These are phyloP conservation scores for Podarcis raffonei DNA, from an alignment of 2,113 vertebrate species.

Conservation along the genomic window DNA sequence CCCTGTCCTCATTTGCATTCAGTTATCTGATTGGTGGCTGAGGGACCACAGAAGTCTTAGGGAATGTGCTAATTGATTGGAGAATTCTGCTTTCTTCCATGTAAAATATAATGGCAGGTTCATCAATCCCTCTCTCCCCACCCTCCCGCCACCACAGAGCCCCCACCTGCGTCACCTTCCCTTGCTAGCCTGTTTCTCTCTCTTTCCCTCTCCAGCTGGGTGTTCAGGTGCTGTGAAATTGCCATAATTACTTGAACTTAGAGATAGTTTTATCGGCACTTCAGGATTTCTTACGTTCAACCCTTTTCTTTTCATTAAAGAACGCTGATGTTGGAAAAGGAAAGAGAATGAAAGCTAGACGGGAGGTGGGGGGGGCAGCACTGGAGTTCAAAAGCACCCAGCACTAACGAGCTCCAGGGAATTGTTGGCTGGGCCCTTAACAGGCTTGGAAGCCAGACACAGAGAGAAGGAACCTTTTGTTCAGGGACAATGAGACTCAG, in stretches of 20 bases:
- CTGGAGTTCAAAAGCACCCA: conserved; percentile 19
- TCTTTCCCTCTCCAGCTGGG: background rate
- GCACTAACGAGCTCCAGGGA: conserved; percentile 32
- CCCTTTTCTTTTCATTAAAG: conserved; percentile 40
- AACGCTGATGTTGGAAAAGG: background rate
- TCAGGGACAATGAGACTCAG: conserved; percentile 9
- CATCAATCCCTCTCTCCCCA: background rate
- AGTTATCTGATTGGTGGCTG: background rate
- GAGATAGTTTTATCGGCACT: conserved; percentile 26
- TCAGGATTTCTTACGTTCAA: conserved; percentile 14
- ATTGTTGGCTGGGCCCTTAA: conserved; percentile 16
- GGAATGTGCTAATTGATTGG: background rate
- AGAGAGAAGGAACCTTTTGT: background rate
- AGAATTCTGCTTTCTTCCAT: background rate
- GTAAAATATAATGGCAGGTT: conserved; percentile 1
- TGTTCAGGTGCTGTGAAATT: conserved; percentile 5
- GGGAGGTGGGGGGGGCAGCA: too few relatives aligned
- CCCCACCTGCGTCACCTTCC: background rate
- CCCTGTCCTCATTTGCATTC: background rate
- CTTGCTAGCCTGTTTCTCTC: background rate
- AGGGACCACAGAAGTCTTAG: background rate
- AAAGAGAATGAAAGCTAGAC: background rate
- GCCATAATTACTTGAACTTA: conserved; percentile 38
- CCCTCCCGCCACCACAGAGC: too few relatives aligned
- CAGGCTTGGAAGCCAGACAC: background rate